Conservation (phyloP, 2,888 invertebrate genomes). For the Torymus auratus region DNA sequence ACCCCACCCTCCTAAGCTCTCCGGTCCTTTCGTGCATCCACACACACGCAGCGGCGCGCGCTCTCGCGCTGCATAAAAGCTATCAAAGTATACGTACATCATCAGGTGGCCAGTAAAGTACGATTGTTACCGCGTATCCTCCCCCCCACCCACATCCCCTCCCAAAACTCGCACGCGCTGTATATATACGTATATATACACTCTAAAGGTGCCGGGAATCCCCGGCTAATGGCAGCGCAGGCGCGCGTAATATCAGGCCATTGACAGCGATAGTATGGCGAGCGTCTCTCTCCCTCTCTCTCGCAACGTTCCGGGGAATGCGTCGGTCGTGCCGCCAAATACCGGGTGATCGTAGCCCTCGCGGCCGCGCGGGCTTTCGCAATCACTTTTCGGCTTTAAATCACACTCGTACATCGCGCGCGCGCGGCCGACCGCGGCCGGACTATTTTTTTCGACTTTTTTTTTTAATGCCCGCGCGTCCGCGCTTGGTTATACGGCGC, state of each 20-base stretch:
- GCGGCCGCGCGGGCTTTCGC: slow-evolving; percentile 7
- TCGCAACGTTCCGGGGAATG: slow-evolving; percentile 30
- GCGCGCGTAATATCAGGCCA: slow-evolving; percentile 72
- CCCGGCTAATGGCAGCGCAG: slow-evolving; percentile 43
- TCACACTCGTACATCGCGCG: slow-evolving; percentile 17
- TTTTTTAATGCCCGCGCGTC: slow-evolving; percentile 11
- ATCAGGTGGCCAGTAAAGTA: slow-evolving; percentile 56
- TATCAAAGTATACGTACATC: slow-evolving; percentile 50
- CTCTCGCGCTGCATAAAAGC: slow-evolving; percentile 26
- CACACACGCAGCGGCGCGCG: background rate
- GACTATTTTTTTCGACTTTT: slow-evolving; percentile 16
- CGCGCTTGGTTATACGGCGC: background rate
- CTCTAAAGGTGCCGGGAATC: background rate
- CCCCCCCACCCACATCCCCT: background rate
- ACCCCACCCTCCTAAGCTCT: too few species aligned
- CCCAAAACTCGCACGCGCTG: too few species aligned
- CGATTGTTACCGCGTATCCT: slow-evolving; percentile 37
- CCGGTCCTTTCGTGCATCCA: too few species aligned
- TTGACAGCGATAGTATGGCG: slow-evolving; percentile 69
- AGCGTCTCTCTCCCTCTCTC: background rate
- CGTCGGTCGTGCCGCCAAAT: background rate
- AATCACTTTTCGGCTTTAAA: slow-evolving; percentile 58
- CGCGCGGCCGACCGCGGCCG: background rate
- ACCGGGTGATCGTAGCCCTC: background rate
- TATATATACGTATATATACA: background rate